These are phyloP conservation scores for Brachionus koreanus DNA, from an alignment of 1,140 invertebrate genomes.

Conservation along the genomic window DNA sequence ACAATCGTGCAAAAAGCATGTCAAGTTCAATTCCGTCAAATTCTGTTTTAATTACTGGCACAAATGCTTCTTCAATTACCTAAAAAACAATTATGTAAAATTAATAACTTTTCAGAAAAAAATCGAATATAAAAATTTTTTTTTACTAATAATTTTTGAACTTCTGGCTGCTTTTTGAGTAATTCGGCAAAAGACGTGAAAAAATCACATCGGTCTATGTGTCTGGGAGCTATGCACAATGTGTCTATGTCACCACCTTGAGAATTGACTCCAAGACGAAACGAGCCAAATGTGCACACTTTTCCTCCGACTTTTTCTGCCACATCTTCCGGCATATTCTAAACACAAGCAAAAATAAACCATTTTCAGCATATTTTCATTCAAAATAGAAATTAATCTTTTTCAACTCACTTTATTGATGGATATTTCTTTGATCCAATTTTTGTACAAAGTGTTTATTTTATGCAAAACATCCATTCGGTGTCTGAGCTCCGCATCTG, in stretches of 20 bases:
- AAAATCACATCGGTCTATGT: constrained; percentile 88
- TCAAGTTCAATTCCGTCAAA: constrained; percentile 98
- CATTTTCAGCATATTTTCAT: too few species aligned
- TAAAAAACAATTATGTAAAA: neutral
- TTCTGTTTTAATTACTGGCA: constrained; percentile 98
- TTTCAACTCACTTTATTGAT: too few species aligned
- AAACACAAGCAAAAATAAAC: too few species aligned
- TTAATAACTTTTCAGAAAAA: neutral
- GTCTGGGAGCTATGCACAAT: constrained; percentile 89
- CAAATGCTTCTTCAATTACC: constrained; percentile 93
- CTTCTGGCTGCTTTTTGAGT: constrained; percentile 79
- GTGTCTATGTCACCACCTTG: constrained; percentile 97
- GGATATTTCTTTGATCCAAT: too few species aligned
- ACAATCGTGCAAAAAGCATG: constrained; percentile 89
- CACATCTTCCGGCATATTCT: too few species aligned
- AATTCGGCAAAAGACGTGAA: constrained; percentile 89
- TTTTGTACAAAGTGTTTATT: too few species aligned
- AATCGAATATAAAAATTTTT: constrained; percentile 1
- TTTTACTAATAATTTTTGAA: constrained; percentile 66
- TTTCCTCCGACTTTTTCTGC: too few species aligned
- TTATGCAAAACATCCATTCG: too few species aligned
- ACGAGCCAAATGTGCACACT: too few species aligned
- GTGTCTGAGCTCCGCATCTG: constrained; percentile 81
- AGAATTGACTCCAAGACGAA: too few species aligned
- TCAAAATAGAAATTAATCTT: too few species aligned